Evolutionary conservation across 2,797 vertebrate species (phyloP).

Genomic region (Anolis apletophallus): DNA sequence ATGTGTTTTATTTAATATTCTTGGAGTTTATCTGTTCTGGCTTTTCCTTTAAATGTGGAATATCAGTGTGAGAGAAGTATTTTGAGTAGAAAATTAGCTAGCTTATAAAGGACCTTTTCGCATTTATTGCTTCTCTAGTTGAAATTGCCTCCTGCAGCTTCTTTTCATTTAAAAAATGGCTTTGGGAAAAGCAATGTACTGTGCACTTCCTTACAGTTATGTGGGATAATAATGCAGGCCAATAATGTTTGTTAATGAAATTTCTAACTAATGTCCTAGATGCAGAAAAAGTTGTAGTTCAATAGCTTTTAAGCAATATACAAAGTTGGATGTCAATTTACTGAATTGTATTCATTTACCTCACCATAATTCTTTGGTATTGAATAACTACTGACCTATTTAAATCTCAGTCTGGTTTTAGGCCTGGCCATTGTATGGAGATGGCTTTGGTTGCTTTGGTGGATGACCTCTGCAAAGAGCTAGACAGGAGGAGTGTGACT

Average conservation of each 20-base stretch:
- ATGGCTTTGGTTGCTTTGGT: too few species aligned
- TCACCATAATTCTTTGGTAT: too few species aligned
- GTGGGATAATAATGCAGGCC: constrained; percentile 25
- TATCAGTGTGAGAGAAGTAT: not conserved
- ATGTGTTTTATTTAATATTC: not conserved
- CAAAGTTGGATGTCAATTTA: not conserved
- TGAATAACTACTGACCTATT: too few species aligned
- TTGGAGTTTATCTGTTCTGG: not conserved
- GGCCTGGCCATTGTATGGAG: too few species aligned
- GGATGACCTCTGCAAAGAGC: too few species aligned
- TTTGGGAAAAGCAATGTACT: not conserved
- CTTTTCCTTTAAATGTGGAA: not conserved
- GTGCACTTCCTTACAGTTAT: not conserved
- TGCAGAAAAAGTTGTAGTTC: constrained; percentile 14
- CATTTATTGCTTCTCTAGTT: not conserved
- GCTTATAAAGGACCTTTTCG: not conserved
- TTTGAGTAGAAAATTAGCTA: not conserved
- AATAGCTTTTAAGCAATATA: not conserved
- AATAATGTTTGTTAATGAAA: constrained; percentile 32
- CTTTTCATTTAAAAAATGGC: not conserved
- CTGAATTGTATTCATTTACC: not conserved
- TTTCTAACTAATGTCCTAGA: constrained; percentile 14
- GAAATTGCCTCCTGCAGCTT: not conserved
- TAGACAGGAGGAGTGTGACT: too few species aligned
- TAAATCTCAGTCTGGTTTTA: too few species aligned